Conservation (phyloP, 2,797 vertebrate genomes). For the Xyrichtys novacula region DNA sequence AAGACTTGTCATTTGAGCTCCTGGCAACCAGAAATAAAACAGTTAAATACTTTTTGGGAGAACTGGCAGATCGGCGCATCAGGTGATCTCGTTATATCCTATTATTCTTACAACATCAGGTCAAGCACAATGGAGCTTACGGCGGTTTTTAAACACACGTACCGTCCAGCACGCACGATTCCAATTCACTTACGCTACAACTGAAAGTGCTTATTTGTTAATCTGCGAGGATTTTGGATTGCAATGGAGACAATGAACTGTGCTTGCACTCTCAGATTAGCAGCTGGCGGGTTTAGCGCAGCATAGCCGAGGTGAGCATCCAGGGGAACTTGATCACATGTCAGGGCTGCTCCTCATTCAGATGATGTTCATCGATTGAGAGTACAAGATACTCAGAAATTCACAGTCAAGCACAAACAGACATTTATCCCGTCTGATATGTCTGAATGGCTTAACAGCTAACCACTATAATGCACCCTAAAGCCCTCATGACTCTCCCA, state of each 20-base stretch:
- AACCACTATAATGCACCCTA: conserved; percentile 13
- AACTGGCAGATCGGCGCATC: conserved; percentile 17
- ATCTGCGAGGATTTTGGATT: conserved; percentile 48
- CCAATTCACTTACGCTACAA: conserved; percentile 15
- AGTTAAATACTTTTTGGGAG: not conserved
- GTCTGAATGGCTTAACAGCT: conserved; percentile 28
- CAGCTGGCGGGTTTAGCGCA: conserved; percentile 1
- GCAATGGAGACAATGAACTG: conserved; percentile 38
- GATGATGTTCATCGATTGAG: conserved; percentile 37
- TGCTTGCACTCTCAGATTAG: conserved; percentile 38
- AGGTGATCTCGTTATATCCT: conserved; percentile 25
- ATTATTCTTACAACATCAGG: conserved; percentile 2
- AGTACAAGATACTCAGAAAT: not conserved
- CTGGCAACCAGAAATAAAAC: not conserved
- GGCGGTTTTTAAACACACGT: conserved; percentile 17
- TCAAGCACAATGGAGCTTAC: conserved; percentile 21
- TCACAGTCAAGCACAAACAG: not conserved
- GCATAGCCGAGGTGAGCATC: not conserved
- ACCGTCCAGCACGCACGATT: conserved; percentile 16
- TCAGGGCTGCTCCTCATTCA: conserved; percentile 24
- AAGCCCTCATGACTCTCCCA: conserved; percentile 22
- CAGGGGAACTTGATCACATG: conserved; percentile 27
- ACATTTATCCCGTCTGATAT: conserved; percentile 5
- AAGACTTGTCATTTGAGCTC: not conserved
- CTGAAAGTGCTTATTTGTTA: conserved; percentile 41